phyloP scores from a whole-genome alignment of 2,113 vertebrate species.

The Scopus umbretta region DNA sequence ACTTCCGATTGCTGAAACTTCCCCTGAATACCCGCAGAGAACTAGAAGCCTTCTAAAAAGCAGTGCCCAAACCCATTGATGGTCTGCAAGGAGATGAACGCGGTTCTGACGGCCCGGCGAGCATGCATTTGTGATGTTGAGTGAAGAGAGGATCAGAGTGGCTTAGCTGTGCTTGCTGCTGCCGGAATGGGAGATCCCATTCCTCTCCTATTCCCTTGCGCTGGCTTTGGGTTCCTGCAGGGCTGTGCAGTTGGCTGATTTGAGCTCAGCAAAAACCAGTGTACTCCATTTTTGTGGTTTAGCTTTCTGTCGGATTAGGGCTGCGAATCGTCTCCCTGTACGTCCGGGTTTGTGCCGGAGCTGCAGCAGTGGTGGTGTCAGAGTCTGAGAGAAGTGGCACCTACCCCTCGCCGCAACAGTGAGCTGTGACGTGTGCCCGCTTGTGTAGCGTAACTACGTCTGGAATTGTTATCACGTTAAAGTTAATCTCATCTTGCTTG shows the following conservation, averaged over 20 bases:
- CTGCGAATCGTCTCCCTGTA: not conserved
- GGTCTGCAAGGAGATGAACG: not conserved
- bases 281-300: not conserved
- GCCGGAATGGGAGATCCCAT: not conserved
- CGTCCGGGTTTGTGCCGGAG: not conserved
- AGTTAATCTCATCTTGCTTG: not conserved
- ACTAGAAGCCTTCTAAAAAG: not conserved
- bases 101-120: not conserved
- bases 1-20: not conserved
- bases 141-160: rapidly evolving
- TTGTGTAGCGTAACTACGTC: not conserved
- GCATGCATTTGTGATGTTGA: rapidly evolving
- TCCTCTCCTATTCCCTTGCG: not conserved
- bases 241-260: not conserved
- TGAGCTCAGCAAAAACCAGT: not conserved
- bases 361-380: not conserved
- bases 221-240: not conserved
- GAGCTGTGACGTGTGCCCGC: not conserved
- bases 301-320: not conserved
- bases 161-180: not conserved
- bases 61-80: not conserved
- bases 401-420: rapidly evolving
- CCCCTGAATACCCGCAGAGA: not conserved
- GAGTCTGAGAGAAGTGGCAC: not conserved
- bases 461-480: rapidly evolving